Percentiles rank a stretch among this genome's conserved stretches.
These are phyloP conservation scores for Ditylenchus weischeri DNA, from an alignment of 2,888 invertebrate genomes.

Conservation along the genomic window DNA sequence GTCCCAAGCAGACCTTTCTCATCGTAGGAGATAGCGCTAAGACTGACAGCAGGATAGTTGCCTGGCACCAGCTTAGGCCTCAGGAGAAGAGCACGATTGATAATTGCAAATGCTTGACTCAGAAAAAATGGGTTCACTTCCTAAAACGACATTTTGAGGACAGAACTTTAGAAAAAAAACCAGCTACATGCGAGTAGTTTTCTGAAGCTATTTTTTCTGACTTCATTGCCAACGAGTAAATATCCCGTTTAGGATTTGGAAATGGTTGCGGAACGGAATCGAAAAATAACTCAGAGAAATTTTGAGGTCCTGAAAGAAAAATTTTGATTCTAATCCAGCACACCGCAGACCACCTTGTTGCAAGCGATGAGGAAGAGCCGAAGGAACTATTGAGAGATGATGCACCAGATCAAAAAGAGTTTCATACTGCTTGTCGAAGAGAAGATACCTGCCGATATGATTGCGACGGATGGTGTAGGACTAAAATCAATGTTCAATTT, in stretches of 20 bases:
- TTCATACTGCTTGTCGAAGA: slow-evolving; percentile 35
- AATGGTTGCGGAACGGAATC: slow-evolving; percentile 15
- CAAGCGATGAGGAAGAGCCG: slow-evolving; percentile 33
- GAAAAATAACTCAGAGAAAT: background rate
- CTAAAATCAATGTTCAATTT: slow-evolving; percentile 6
- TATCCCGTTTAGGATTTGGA: slow-evolving; percentile 13
- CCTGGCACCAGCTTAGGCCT: too few relatives aligned
- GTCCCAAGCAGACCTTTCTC: too few relatives aligned
- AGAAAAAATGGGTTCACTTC: too few relatives aligned
- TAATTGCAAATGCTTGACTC: too few relatives aligned
- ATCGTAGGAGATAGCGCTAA: too few relatives aligned
- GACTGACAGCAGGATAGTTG: too few relatives aligned
- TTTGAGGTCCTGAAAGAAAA: too few relatives aligned
- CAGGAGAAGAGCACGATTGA: too few relatives aligned
- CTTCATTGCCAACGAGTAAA: slow-evolving; percentile 32
- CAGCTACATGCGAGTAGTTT: slow-evolving; percentile 31
- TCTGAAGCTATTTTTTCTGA: slow-evolving; percentile 40
- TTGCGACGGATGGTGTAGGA: slow-evolving; percentile 26
- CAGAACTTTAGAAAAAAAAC: too few relatives aligned
- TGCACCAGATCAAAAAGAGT: slow-evolving; percentile 41
- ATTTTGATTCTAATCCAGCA: too few relatives aligned
- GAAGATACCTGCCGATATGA: slow-evolving; percentile 35
- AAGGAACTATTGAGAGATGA: slow-evolving; percentile 29
- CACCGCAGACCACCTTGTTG: slow-evolving; percentile 19
- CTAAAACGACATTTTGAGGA: too few relatives aligned